Evolutionary conservation across 2,113 vertebrate species (phyloP).

Genomic region (Pardalotus punctatus): DNA sequence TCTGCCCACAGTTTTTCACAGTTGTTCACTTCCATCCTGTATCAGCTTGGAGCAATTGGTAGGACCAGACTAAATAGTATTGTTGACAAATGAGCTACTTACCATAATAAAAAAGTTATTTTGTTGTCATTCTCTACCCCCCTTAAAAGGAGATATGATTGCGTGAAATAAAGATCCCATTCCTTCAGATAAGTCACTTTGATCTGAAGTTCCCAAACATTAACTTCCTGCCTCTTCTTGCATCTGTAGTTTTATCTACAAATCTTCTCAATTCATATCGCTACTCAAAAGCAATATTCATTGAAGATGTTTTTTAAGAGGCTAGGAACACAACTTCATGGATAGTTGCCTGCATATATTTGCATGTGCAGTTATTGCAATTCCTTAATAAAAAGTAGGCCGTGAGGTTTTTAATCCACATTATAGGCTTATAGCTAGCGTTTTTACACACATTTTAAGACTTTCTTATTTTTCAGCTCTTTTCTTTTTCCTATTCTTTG

Average conservation of each 20-base stretch:
- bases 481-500: not conserved
- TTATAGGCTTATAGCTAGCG: not conserved
- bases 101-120: not conserved
- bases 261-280: not conserved
- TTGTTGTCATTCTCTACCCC: not conserved
- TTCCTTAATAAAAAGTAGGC: not conserved
- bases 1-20: not conserved
- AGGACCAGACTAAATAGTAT: not conserved
- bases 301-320: not conserved
- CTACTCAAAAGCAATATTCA: not conserved
- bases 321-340: not conserved
- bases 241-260: not conserved
- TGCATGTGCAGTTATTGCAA: not conserved
- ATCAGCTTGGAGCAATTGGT: not conserved
- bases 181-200: not conserved
- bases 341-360: not conserved
- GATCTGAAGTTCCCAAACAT: not conserved
- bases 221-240: not conserved
- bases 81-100: not conserved
- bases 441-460: not conserved
- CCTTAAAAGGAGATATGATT: not conserved
- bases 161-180: not conserved
- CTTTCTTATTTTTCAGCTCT: not conserved
- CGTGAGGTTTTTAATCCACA: not conserved
- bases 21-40: not conserved